phyloP scores from a whole-genome alignment of 2,113 vertebrate genomes.

The Athene cunicularia region DNA sequence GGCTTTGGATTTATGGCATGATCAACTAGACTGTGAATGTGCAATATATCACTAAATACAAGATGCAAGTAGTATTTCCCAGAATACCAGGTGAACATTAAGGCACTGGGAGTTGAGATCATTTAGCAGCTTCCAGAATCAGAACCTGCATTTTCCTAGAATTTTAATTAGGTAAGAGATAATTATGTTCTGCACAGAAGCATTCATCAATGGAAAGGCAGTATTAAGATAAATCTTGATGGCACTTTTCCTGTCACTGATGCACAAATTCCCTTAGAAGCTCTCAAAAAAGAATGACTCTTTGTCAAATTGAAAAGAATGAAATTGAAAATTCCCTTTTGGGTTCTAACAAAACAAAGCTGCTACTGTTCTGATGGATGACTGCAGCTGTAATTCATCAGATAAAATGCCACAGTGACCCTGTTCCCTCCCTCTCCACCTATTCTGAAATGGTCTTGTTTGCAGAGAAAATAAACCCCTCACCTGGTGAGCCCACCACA shows the following conservation, averaged over 20 bases:
- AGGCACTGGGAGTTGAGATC: neutral
- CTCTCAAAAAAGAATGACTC: neutral
- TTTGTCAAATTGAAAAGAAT: neutral
- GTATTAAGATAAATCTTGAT: conserved; percentile 2
- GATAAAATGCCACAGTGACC: neutral
- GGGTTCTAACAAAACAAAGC: neutral
- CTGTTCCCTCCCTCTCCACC: neutral
- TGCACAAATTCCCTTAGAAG: neutral
- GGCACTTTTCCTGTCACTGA: neutral
- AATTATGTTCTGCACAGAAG: neutral
- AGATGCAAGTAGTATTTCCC: neutral
- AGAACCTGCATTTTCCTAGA: neutral
- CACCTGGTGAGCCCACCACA: conserved; percentile 99
- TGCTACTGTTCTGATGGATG: neutral
- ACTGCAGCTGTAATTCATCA: conserved; percentile 1
- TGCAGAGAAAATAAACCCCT: conserved; percentile 44
- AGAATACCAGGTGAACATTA: neutral
- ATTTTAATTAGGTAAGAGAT: conserved; percentile 13
- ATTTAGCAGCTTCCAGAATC: neutral
- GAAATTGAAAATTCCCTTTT: neutral
- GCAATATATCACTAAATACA: neutral
- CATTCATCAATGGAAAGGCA: neutral
- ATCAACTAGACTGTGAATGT: neutral
- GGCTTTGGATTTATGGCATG: neutral
- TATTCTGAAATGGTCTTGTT: neutral